Evolutionary conservation across 2,797 vertebrate genomes (phyloP).

Genomic region (Sebastes variabilis): DNA sequence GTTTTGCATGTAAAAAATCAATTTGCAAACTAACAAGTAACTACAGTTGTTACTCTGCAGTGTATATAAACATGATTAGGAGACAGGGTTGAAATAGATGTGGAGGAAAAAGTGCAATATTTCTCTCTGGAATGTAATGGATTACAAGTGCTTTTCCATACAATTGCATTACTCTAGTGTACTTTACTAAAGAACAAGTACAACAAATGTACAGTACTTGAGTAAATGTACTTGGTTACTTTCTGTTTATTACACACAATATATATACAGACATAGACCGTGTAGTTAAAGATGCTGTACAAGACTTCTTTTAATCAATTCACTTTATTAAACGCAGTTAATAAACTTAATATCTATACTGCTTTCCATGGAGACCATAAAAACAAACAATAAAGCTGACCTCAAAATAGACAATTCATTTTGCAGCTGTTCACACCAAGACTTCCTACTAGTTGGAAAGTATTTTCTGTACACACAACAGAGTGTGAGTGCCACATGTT

Average conservation of each 20-base stretch:
- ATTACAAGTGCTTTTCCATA: too few relatives aligned
- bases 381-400: not conserved
- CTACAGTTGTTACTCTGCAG: not conserved
- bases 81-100: too few relatives aligned
- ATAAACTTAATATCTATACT: not conserved
- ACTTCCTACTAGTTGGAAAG: not conserved
- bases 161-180: not conserved
- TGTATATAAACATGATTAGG: not conserved
- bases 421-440: slow-evolving; percentile 35
- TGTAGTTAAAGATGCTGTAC: not conserved
- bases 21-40: not conserved
- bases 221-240: not conserved
- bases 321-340: not conserved
- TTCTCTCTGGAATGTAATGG: too few relatives aligned
- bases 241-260: not conserved
- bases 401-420: not conserved
- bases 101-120: too few relatives aligned
- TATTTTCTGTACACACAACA: slow-evolving; percentile 1
- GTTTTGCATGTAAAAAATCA: not conserved
- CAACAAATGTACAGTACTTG: not conserved
- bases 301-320: not conserved
- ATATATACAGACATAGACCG: not conserved
- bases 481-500: not conserved
- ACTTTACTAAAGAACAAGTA: not conserved
- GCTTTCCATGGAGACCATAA: not conserved